phyloP scores from a whole-genome alignment of 2,113 vertebrate species.

The Pristiophorus japonicus region DNA sequence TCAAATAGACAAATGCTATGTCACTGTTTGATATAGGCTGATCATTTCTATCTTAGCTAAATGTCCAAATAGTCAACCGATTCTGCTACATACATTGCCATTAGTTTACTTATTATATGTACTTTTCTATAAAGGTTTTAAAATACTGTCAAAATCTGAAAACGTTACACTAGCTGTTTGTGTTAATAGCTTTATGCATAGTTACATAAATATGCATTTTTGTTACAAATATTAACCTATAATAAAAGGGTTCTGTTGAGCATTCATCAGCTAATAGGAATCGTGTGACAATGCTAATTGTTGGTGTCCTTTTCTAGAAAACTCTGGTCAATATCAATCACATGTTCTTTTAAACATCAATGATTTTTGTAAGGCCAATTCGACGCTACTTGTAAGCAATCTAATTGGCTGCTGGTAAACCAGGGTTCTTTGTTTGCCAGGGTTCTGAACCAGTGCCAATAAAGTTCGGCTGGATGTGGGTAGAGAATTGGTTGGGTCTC shows the following conservation, averaged over 20 bases:
- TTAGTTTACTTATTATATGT: background rate
- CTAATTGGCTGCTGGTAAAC: background rate
- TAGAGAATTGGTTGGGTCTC: background rate
- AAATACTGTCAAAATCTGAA: background rate
- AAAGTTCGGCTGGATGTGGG: background rate
- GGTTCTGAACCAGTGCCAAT: background rate
- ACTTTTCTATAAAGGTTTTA: background rate
- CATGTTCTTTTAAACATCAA: background rate
- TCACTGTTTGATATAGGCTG: background rate
- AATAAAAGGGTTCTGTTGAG: background rate
- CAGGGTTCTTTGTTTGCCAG: background rate
- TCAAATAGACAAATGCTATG: slow-evolving; percentile 35
- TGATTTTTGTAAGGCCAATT: background rate
- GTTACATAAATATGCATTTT: background rate
- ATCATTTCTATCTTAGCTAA: background rate
- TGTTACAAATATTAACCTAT: background rate
- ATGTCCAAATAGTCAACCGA: background rate
- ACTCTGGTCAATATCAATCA: background rate
- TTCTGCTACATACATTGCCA: background rate
- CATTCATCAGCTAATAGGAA: background rate
- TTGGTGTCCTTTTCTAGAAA: background rate
- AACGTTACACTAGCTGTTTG: background rate
- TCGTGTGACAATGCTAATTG: background rate
- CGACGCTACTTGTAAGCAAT: background rate
- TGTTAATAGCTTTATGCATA: background rate